Evolutionary conservation across 2,888 invertebrate species (phyloP).

Genomic region (Aspidiotus destructor): DNA sequence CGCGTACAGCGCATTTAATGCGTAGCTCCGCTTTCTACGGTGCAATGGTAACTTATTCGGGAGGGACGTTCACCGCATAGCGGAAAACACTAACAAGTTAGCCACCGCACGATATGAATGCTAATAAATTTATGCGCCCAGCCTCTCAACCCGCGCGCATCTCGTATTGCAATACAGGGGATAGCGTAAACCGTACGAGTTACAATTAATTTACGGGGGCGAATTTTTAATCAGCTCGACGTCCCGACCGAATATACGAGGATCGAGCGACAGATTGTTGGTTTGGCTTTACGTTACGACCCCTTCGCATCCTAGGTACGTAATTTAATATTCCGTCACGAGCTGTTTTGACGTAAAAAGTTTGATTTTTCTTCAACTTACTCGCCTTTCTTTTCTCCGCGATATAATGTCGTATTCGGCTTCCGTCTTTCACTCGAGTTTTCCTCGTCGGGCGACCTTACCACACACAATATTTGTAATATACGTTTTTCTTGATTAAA

Average conservation of each 20-base stretch:
- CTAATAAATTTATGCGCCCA: slow-evolving; percentile 30
- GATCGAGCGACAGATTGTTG: slow-evolving; percentile 27
- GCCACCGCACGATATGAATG: slow-evolving; percentile 27
- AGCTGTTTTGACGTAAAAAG: slow-evolving; percentile 2
- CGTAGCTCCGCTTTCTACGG: too few relatives aligned
- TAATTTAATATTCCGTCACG: slow-evolving; percentile 23
- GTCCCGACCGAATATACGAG: slow-evolving; percentile 13
- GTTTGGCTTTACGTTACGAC: background rate
- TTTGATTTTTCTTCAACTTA: background rate
- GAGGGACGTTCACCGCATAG: too few relatives aligned
- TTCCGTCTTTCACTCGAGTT: slow-evolving; percentile 8
- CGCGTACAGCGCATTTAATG: too few relatives aligned
- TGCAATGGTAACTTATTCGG: too few relatives aligned
- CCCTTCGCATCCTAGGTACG: background rate
- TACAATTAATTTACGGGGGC: slow-evolving; percentile 30
- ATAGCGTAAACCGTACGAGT: slow-evolving; percentile 19
- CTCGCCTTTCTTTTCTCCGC: background rate
- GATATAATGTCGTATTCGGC: background rate
- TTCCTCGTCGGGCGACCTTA: slow-evolving; percentile 7
- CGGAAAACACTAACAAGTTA: slow-evolving; percentile 19
- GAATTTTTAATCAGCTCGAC: slow-evolving; percentile 29
- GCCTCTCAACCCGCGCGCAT: background rate
- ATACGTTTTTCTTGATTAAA: slow-evolving; percentile 27
- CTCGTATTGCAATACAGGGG: background rate
- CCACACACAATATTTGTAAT: slow-evolving; percentile 22